Base-by-base conservation (phyloP, 30 jellyfish, hydroid and myxozoan genomes). In the Mastigias papua region DNA sequence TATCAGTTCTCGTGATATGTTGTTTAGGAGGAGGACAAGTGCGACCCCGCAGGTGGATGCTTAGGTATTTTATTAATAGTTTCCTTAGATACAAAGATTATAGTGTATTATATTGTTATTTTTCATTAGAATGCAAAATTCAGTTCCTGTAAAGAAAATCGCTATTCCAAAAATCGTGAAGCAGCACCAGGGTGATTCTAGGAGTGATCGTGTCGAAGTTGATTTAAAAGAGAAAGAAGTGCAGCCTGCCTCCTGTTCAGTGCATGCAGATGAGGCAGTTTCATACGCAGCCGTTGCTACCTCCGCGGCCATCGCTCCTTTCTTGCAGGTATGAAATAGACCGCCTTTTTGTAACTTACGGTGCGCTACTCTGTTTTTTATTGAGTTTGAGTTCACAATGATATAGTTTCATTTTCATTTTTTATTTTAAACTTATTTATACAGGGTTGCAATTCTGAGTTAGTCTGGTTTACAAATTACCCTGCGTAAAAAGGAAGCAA, bases 311-410 rank as follows among this genome's bases (percentile, higher is more conserved):
- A 71, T 85, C 34, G 88, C 88, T 11, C 94, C 94, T 22, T 85
- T 85, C 65, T 42, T 85, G 74, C 94, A 85, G 76, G 94, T 85
- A 69, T 48, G n/a, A n/a, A n/a, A n/a, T n/a, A n/a, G n/a, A n/a
- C n/a, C n/a, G n/a, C n/a, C n/a, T n/a, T n/a, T n/a, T n/a, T n/a
- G 73, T 15, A 37, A 3, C 54, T 37, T 37, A 37, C 11, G 61
- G 32, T 76, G 85, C 30, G 3, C 30, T 37, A 11, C 10, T 6
- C 11, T 11, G 11, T 37, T 37, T 11, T 37, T 37, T 37, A 11
- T 11, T 37, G 6, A 37, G 54, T n/a, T n/a, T n/a, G n/a, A n/a
- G n/a, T n/a, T n/a, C n/a, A n/a, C n/a, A n/a, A n/a, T n/a, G n/a
- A n/a, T n/a, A n/a, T n/a, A n/a, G n/a, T n/a, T n/a, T n/a, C n/a